Evolutionary conservation across 2,888 invertebrate genomes (phyloP).

Genomic region (Prosopocoilus inquinatus): DNA sequence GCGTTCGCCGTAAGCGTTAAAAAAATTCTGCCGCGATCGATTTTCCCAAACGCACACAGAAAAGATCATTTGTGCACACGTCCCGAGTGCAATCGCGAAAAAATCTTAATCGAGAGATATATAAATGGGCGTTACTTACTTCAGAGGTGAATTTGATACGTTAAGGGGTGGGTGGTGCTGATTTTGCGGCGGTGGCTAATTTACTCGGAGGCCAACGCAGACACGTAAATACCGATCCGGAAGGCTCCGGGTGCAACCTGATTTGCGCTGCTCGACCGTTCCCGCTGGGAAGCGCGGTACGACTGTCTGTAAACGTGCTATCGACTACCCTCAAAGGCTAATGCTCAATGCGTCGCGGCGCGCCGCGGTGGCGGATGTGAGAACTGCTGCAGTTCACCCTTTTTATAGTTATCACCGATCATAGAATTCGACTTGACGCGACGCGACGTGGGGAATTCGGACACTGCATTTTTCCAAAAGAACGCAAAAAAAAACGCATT

Average conservation of each 20-base stretch:
- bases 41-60: no score
- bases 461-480: conserved; percentile 11
- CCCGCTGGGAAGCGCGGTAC: conserved; percentile 30
- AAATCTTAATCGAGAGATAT: no score
- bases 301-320: conserved; percentile 35
- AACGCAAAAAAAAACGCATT: conserved; percentile 16
- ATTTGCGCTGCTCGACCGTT: conserved; percentile 19
- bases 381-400: conserved; percentile 37
- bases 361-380: conserved; percentile 37
- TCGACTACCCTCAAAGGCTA: conserved; percentile 36
- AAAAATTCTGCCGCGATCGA: no score
- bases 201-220: background rate
- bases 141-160: conserved; percentile 16
- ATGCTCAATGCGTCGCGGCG: conserved; percentile 24
- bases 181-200: no score
- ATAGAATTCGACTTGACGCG: conserved; percentile 32
- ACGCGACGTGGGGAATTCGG: no score
- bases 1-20: no score
- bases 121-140: conserved; percentile 28
- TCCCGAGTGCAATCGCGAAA: no score
- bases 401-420: conserved; percentile 40
- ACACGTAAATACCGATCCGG: background rate
- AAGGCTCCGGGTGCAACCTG: background rate
- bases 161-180: conserved; percentile 2
- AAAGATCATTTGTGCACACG: no score